A percentile compares a stretch with the other conserved stretches of the same genome.
phyloP scores from a whole-genome alignment of 2,797 vertebrate genomes.

The Malacoctenus gilli region DNA sequence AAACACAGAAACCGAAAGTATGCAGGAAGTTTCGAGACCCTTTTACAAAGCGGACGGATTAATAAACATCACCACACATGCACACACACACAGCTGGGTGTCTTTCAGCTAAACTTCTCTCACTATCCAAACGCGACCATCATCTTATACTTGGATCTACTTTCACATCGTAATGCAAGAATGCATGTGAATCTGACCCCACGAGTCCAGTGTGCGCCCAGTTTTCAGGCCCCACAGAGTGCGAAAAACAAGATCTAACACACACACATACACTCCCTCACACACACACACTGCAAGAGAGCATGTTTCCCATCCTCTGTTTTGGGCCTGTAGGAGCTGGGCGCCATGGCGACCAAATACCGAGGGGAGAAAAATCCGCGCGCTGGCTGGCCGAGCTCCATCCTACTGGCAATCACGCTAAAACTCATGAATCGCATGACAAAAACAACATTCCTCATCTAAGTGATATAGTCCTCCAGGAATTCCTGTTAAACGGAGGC shows the following conservation, averaged over 20 bases:
- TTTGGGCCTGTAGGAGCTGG: slow-evolving; percentile 72
- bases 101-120: no score
- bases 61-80: slow-evolving; percentile 46
- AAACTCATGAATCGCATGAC: slow-evolving; percentile 75
- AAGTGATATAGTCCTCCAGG: slow-evolving; percentile 75
- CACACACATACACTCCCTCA: not conserved
- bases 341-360: slow-evolving; percentile 73
- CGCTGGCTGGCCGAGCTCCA: slow-evolving; percentile 72
- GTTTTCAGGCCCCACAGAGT: not conserved
- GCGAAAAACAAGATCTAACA: not conserved
- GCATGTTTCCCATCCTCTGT: slow-evolving; percentile 69
- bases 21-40: slow-evolving; percentile 63
- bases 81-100: no score
- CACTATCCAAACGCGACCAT: no score
- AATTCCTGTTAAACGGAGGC: slow-evolving; percentile 75
- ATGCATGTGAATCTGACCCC: no score
- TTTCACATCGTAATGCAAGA: no score
- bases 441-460: slow-evolving; percentile 79
- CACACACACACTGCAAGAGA: slow-evolving; percentile 41
- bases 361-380: slow-evolving; percentile 68
- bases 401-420: slow-evolving; percentile 67
- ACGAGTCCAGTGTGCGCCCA: no score
- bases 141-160: no score
- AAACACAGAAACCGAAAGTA: no score
- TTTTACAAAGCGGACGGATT: slow-evolving; percentile 47